Evolutionary conservation across 2,113 vertebrate species (phyloP), one percentile per base, ranked within the genome.

Genomic region (Zosterops lateralis): DNA sequence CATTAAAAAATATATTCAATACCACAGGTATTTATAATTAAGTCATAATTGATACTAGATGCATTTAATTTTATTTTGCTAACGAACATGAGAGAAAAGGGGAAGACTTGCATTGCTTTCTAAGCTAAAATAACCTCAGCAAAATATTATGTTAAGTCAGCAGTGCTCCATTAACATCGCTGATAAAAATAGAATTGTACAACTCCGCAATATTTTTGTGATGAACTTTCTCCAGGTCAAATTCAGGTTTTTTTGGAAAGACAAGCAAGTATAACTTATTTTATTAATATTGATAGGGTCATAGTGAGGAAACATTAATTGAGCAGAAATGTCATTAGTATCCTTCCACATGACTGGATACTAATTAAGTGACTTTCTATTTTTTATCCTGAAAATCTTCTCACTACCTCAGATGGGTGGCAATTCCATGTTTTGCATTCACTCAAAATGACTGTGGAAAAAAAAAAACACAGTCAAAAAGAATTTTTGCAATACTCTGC

Each of bases 251-350:
- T 54, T 91, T 89, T 45, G 54, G 13, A 57, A 92, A 82, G 68
- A 90, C 42, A 93, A 70, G 57, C 66, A 91, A 83, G 19, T 77
- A 72, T 19, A 91, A 81, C 44, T 92, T 87, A 64, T 66, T 92
- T 93, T 79, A 86, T 95, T 94, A 94, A 86, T 84, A 97, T 64
- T 82, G 87, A 94, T 89, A 89, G 64, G 48, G 54, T 85, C 78
- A 89, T 12, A 84, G 34, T 54, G 82, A 34, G 14, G 29, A 94
- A 96, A 90, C 12, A 66, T 68, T 79, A 92, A 95, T 90, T 94
- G 67, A 93, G 53, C 26, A 92, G 79, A 93, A 70, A 84, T 92
- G 34, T 75, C 71, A 91, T 90, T 74, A 86, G 19, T 54, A 77
- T 80, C 68, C 71, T 92, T 96, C 62, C 71, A 93, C 73, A 82